Percentiles rank a stretch among this genome's conserved stretches.
Evolutionary conservation across 2,113 vertebrate genomes (phyloP).

Genomic region (Xyliphius kryptos): DNA sequence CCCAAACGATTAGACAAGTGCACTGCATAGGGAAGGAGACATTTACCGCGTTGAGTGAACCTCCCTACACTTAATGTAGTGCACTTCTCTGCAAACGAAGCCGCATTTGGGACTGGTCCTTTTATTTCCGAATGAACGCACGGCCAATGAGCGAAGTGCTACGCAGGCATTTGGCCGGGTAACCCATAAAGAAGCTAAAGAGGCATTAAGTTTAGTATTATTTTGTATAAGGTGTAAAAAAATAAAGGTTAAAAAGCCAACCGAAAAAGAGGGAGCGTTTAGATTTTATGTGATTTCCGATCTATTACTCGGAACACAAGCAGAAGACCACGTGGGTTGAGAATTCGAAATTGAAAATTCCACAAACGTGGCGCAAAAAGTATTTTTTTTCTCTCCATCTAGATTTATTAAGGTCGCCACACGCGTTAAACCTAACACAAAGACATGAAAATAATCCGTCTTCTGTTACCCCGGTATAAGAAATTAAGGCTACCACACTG

Average conservation of each 20-base stretch:
- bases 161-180: background rate
- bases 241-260: too few relatives aligned
- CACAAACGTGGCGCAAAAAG: background rate
- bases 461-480: too few relatives aligned
- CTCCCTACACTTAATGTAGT: background rate
- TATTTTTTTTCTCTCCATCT: too few relatives aligned
- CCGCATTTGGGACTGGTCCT: conserved; percentile 2
- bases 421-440: too few relatives aligned
- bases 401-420: too few relatives aligned
- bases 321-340: conserved; percentile 23
- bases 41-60: background rate
- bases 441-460: too few relatives aligned
- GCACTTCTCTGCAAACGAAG: background rate
- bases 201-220: too few relatives aligned
- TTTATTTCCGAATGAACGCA: background rate
- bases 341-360: background rate
- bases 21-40: background rate
- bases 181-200: background rate
- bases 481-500: too few relatives aligned
- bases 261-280: too few relatives aligned
- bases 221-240: too few relatives aligned
- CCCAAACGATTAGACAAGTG: background rate
- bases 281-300: too few relatives aligned
- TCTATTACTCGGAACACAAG: too few relatives aligned
- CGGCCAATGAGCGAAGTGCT: conserved; percentile 5